Evolutionary conservation across 2,797 vertebrate species (phyloP).

Genomic region (Sebastes steindachneri): DNA sequence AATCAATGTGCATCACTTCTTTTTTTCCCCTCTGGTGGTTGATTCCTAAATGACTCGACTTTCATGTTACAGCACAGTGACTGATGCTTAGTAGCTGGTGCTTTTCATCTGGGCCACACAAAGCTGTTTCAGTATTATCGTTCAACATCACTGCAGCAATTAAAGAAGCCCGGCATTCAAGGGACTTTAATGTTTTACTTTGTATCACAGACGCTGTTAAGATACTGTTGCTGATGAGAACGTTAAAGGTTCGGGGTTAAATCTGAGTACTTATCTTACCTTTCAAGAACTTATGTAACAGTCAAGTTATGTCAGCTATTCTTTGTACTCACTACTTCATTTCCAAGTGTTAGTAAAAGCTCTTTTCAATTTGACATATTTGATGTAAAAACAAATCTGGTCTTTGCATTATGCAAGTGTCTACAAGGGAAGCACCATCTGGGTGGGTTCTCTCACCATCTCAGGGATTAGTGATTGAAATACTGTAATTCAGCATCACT

Average conservation of each 20-base stretch:
- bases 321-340: not conserved
- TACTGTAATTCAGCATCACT: not conserved
- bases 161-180: slow-evolving; percentile 17
- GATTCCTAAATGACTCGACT: slow-evolving; percentile 50
- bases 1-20: slow-evolving; percentile 33
- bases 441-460: not conserved
- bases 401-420: not conserved
- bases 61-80: slow-evolving; percentile 43
- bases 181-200: slow-evolving; percentile 49
- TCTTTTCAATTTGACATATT: not conserved
- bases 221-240: slow-evolving; percentile 22
- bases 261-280: slow-evolving; percentile 19
- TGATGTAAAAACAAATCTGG: not conserved
- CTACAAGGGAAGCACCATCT: not conserved
- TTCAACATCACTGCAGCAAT: slow-evolving; percentile 50
- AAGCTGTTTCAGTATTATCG: slow-evolving; percentile 41
- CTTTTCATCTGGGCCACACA: slow-evolving; percentile 53
- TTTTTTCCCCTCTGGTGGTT: slow-evolving; percentile 23
- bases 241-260: slow-evolving; percentile 42
- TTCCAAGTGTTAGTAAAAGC: not conserved
- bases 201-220: slow-evolving; percentile 32
- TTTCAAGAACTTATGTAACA: slow-evolving; percentile 11
- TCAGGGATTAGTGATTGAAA: slow-evolving; percentile 8
- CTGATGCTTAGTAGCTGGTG: slow-evolving; percentile 43
- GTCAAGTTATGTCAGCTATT: not conserved